A percentile compares a stretch with the other conserved stretches of the same genome.
Conservation (phyloP, 1,140 invertebrate genomes). For the Zelostemma sp. region DNA sequence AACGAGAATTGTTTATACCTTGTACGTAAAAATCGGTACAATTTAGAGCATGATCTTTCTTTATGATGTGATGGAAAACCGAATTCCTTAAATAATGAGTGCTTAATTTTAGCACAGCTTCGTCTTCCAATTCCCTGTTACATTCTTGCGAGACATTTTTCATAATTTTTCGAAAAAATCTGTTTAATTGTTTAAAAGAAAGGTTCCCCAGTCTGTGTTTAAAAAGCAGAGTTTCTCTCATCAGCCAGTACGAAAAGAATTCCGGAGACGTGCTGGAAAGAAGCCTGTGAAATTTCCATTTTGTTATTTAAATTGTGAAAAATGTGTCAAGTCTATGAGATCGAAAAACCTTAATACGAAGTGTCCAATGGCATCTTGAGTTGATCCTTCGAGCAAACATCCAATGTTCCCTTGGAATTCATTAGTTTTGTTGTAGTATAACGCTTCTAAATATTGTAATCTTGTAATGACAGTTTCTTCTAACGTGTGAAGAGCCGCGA, state of each 20-base stretch:
- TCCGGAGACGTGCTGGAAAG: conserved; percentile 53
- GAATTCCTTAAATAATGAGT: conserved; percentile 46
- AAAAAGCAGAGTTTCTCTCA: conserved; percentile 57
- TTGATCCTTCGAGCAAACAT: conserved; percentile 73
- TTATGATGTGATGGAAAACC: conserved; percentile 57
- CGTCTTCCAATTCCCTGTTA: conserved; percentile 28
- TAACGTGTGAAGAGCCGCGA: conserved; percentile 54
- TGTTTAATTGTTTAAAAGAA: conserved; percentile 52
- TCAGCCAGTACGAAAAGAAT: conserved; percentile 56
- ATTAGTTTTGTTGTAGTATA: conserved; percentile 44
- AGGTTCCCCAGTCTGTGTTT: conserved; percentile 56
- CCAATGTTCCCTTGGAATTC: conserved; percentile 65
- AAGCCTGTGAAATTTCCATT: conserved; percentile 51
- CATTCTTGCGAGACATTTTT: conserved; percentile 37
- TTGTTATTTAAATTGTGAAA: too few relatives aligned
- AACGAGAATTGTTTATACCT: conserved; percentile 52
- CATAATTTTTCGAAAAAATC: conserved; percentile 56
- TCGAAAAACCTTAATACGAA: conserved; percentile 67
- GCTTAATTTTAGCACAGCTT: conserved; percentile 44
- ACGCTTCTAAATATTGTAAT: conserved; percentile 58
- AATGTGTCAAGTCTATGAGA: too few relatives aligned
- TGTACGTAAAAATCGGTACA: conserved; percentile 50
- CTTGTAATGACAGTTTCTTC: conserved; percentile 61
- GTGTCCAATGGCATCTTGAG: conserved; percentile 72
- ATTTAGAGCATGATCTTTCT: conserved; percentile 38